Base-by-base conservation (phyloP, 2,113 vertebrate genomes). In the Ciconia stormi region DNA sequence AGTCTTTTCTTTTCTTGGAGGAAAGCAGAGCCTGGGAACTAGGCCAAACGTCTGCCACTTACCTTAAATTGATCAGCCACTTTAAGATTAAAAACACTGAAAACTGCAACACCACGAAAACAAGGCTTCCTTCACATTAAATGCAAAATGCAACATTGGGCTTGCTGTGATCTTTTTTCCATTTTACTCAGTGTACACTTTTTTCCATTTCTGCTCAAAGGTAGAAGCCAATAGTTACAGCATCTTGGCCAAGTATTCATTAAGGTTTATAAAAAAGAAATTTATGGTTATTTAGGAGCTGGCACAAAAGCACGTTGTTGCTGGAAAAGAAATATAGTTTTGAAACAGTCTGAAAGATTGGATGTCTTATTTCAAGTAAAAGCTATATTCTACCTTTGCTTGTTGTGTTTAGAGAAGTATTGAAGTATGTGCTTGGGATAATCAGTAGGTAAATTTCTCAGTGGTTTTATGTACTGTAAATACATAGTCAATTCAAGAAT, bases 61-160 rank as follows among this genome's bases (percentile, higher is more conserved):
- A 98, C 98, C 98, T 98, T 98, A 98, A 97, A 98, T 87, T 98
- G 97, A 98, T 98, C 97, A 98, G 96, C 96, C 97, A 97, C 96
- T 98, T 97, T 96, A 97, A 97, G 98, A 98, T 98, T 96, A 98
- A 98, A 98, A 97, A 86, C 95, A 97, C 90, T 96, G 97, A 94
- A 97, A 98, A 97, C 93, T 97, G 97, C 97, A 95, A 96, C 96
- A 94, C 92, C 94, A 81, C 0, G 52, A 98, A 98, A 98, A 98
- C 98, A 98, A 98, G 96, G 96, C 96, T 96, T 94, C 97, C 97
- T 98, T 98, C 97, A 98, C 94, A 94, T 93, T 96, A 97, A 97
- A 98, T 87, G 82, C 91, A 98, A 97, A 98, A 98, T 84, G 94
- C 94, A 96, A 97, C 97, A 93, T 93, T 96, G 93, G 93, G 69